Percentiles rank a stretch among this genome's conserved stretches.
Conservation (phyloP, 92 coral and sea anemone genomes). For the Isaurus tuberculatus region DNA sequence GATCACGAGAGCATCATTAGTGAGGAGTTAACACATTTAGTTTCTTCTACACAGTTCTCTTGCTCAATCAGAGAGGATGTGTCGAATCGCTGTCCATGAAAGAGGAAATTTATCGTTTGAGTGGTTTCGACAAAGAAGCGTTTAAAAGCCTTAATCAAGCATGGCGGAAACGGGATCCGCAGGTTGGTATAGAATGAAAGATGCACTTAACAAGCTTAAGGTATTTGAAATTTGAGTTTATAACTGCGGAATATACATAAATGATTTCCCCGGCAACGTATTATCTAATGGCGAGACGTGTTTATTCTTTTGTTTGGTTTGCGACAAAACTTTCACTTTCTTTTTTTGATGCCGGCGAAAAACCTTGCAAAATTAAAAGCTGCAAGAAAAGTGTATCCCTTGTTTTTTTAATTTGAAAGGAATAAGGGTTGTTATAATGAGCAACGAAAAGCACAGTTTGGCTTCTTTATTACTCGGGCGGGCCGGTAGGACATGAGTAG, state of each 20-base stretch:
- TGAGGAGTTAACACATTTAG: not conserved
- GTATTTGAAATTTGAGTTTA: not conserved
- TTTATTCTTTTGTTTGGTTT: not conserved
- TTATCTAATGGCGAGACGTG: not conserved
- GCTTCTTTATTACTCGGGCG: too few species aligned
- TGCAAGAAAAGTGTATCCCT: not conserved
- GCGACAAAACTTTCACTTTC: not conserved
- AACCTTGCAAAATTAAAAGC: not conserved
- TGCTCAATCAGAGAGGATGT: not conserved
- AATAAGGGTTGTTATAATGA: not conserved
- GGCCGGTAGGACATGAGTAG: too few species aligned
- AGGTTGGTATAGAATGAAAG: constrained; percentile 10
- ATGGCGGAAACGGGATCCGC: not conserved
- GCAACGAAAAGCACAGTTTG: too few species aligned
- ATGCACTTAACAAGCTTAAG: not conserved
- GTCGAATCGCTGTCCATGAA: constrained; percentile 11
- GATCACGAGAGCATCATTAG: too few species aligned
- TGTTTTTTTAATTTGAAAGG: not conserved
- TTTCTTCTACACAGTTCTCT: not conserved
- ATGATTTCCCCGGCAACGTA: too few species aligned
- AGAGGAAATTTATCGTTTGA: not conserved
- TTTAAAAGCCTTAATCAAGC: not conserved
- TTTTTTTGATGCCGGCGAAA: not conserved
- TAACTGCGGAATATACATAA: not conserved
- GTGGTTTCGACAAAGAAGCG: not conserved